Evolutionary conservation across 2,797 vertebrate genomes (phyloP).

Genomic region (Cheirogaleus major): DNA sequence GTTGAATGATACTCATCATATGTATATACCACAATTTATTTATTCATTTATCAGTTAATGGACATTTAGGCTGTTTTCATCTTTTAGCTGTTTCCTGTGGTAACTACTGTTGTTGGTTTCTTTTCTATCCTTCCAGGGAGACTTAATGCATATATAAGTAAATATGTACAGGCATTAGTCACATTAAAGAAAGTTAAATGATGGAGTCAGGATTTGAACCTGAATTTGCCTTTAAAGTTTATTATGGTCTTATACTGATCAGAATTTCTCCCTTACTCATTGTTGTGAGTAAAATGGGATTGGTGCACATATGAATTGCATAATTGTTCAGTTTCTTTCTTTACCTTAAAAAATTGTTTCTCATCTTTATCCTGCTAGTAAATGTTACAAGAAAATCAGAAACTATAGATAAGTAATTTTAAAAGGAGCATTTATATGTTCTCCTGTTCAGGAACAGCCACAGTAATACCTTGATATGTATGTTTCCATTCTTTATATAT

Average conservation of each 20-base stretch:
- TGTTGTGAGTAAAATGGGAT: not conserved
- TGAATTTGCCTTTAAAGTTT: not conserved
- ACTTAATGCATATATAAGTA: not conserved
- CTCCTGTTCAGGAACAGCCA: not conserved
- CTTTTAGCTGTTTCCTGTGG: not conserved
- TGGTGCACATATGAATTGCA: not conserved
- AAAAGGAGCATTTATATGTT: conserved; percentile 7
- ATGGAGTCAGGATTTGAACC: not conserved
- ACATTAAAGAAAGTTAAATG: conserved; percentile 3
- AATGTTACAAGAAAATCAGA: not conserved
- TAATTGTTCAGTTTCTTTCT: not conserved
- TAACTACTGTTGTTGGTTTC: not conserved
- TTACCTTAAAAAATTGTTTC: not conserved
- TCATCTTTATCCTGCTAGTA: not conserved
- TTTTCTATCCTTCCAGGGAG: not conserved
- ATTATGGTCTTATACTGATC: not conserved
- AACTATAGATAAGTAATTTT: not conserved
- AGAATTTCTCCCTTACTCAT: not conserved
- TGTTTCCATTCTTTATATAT: not conserved
- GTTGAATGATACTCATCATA: not conserved
- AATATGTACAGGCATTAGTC: not conserved
- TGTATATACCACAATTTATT: not conserved
- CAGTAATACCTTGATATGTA: not conserved
- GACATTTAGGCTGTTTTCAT: not conserved
- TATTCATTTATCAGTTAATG: too few relatives aligned